These are phyloP conservation scores for Bettongia penicillata DNA, from an alignment of 2,113 vertebrate genomes.

Conservation along the genomic window DNA sequence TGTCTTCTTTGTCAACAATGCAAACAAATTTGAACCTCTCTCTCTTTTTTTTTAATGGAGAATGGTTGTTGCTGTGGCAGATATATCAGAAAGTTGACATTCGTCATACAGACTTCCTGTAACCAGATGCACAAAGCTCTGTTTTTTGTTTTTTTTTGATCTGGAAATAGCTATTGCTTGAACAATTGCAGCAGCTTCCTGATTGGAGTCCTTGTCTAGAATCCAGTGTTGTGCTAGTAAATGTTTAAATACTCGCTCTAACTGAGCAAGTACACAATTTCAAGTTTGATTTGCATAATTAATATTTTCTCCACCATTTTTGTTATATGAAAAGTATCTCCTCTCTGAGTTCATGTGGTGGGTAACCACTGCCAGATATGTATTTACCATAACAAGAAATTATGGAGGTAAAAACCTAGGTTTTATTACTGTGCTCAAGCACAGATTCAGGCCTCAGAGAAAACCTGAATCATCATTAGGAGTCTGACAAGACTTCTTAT, in stretches of 20 bases:
- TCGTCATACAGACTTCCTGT: not conserved
- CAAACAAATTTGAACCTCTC: not conserved
- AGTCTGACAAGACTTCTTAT: not conserved
- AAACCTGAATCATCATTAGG: not conserved
- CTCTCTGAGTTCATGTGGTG: not conserved
- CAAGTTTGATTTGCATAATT: not conserved
- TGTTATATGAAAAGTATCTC: not conserved
- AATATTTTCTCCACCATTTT: not conserved
- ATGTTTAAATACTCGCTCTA: not conserved
- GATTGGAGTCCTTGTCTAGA: not conserved
- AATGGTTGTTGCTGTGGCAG: not conserved
- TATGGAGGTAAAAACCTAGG: not conserved
- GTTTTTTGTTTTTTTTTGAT: not conserved
- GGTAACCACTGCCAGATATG: not conserved
- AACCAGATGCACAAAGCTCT: constrained; percentile 1
- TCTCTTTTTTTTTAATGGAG: not conserved
- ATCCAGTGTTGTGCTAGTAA: not conserved
- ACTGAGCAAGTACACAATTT: not conserved
- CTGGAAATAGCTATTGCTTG: not conserved
- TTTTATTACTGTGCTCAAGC: not conserved
- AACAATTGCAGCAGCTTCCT: not conserved
- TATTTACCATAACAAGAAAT: not conserved
- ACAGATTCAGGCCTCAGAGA: not conserved
- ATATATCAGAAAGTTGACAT: not conserved
- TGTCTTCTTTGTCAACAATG: constrained; percentile 23